Percentiles rank a stretch among this genome's conserved stretches.
phyloP scores from a whole-genome alignment of 2,113 vertebrate genomes.

The Saimiri boliviensis region DNA sequence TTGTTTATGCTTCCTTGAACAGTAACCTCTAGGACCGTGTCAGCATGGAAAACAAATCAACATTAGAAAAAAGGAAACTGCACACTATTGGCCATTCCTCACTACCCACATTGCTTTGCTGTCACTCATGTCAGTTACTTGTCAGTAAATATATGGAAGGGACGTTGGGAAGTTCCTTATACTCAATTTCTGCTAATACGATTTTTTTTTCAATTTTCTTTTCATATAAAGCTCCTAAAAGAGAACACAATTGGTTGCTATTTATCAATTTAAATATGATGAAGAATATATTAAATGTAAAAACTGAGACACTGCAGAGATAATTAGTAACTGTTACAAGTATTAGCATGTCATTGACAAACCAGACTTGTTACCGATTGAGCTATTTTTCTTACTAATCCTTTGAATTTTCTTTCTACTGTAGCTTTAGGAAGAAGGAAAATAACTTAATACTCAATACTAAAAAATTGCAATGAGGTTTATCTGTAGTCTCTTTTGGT shows the following conservation, averaged over 20 bases:
- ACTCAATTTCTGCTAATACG: not conserved
- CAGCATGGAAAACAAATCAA: not conserved
- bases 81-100: not conserved
- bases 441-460: not conserved
- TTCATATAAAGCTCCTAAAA: slow-evolving; percentile 6
- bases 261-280: not conserved
- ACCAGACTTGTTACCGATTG: not conserved
- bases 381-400: not conserved
- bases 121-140: not conserved
- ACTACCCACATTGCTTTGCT: not conserved
- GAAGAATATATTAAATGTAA: slow-evolving; percentile 15
- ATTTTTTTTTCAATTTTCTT: not conserved
- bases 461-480: not conserved
- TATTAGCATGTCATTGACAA: not conserved
- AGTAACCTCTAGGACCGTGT: not conserved
- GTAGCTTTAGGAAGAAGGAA: slow-evolving; percentile 20
- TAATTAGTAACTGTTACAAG: not conserved
- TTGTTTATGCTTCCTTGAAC: not conserved
- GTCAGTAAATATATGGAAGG: not conserved
- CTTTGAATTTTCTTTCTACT: not conserved
- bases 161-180: not conserved
- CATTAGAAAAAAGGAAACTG: not conserved
- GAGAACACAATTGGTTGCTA: not conserved
- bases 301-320: not conserved
- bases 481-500: not conserved